phyloP scores from a whole-genome alignment of 2,888 invertebrate genomes.

The Lepidonotus clava region DNA sequence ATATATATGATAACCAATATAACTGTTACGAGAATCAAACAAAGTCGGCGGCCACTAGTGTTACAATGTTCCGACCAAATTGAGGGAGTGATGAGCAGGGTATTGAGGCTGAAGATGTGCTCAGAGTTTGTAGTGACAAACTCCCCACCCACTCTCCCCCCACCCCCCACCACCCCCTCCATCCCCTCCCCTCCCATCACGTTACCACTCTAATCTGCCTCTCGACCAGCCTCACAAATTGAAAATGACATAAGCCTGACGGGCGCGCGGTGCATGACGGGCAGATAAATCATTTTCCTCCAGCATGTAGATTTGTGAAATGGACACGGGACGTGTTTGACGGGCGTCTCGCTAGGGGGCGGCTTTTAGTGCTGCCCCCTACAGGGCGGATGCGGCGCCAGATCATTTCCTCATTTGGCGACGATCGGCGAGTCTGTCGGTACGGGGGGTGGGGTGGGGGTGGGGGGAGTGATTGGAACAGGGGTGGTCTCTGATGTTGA shows the following conservation, averaged over 20 bases:
- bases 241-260: constrained; percentile 33
- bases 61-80: too few species aligned
- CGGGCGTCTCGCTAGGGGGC: not conserved
- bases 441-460: not conserved
- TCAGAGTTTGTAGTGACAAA: not conserved
- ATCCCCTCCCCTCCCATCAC: not conserved
- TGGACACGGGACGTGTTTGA: not conserved
- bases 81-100: too few species aligned
- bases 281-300: not conserved
- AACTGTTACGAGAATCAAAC: too few species aligned
- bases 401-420: not conserved
- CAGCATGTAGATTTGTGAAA: not conserved
- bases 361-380: not conserved
- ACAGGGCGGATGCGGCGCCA: not conserved
- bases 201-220: not conserved
- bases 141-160: not conserved
- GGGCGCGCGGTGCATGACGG: not conserved
- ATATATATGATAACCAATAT: too few species aligned
- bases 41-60: too few species aligned
- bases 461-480: not conserved
- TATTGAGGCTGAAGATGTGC: too few species aligned
- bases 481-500: too few species aligned
- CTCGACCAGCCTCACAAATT: not conserved
- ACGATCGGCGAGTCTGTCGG: not conserved
- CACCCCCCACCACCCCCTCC: not conserved